Conservation (phyloP, 2,113 vertebrate genomes). For the Ageneiosus marmoratus region DNA sequence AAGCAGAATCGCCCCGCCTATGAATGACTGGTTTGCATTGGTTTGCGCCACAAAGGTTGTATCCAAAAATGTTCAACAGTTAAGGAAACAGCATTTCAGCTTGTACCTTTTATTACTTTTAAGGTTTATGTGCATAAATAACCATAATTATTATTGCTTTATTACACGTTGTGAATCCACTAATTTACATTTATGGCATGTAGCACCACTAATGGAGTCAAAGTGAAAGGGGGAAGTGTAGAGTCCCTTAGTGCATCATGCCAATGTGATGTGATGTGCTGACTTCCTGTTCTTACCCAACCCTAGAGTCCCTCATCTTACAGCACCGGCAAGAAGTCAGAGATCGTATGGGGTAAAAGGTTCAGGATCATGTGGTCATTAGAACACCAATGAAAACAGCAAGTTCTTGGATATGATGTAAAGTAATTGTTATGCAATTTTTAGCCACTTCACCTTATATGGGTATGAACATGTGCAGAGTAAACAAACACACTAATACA, state of each 20-base stretch:
- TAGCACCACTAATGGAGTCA: background rate
- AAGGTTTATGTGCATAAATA: background rate
- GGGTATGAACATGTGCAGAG: background rate
- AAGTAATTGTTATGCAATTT: background rate
- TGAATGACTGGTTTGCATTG: background rate
- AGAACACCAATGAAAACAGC: slow-evolving; percentile 2
- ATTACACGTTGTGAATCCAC: background rate
- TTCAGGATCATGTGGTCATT: slow-evolving; percentile 12
- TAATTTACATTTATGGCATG: background rate
- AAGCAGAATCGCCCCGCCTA: background rate
- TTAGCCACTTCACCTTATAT: slow-evolving; percentile 30
- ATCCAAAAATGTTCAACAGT: background rate
- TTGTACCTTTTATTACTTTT: background rate
- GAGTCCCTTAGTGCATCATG: slow-evolving; percentile 11
- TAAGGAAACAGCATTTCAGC: background rate
- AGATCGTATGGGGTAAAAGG: background rate
- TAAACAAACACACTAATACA: slow-evolving; percentile 37
- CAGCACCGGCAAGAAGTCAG: background rate
- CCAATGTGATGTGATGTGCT: slow-evolving; percentile 9
- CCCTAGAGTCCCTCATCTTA: slow-evolving; percentile 18
- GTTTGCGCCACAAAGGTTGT: background rate
- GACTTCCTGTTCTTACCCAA: slow-evolving; percentile 35
- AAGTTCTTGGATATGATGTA: background rate
- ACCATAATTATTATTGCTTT: background rate
- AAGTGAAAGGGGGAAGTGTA: slow-evolving; percentile 26